Evolutionary conservation across 2,797 vertebrate species (phyloP).

Genomic region (Halcyon chelicuti): DNA sequence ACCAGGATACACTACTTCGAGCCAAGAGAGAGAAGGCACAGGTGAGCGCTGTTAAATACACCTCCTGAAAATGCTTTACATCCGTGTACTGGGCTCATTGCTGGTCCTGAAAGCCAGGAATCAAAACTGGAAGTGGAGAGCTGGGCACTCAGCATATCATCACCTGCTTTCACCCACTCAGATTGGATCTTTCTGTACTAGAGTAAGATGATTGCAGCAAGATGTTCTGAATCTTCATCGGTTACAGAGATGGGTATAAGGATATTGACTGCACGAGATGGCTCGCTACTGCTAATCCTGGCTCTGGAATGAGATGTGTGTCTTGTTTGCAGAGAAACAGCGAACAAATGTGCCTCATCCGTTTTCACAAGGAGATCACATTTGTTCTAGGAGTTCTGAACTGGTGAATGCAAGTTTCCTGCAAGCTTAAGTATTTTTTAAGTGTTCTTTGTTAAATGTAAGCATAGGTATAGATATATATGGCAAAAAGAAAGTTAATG

Average conservation of each 20-base stretch:
- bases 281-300: not conserved
- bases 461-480: not conserved
- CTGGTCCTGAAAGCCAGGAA: not conserved
- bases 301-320: not conserved
- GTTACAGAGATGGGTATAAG: not conserved
- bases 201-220: not conserved
- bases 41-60: slow-evolving; percentile 74
- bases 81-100: not conserved
- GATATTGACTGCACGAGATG: not conserved
- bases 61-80: not conserved
- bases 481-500: not conserved
- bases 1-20: slow-evolving; percentile 92
- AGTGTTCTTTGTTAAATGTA: not conserved
- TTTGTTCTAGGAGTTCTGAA: not conserved
- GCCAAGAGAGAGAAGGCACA: slow-evolving; percentile 95
- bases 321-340: not conserved
- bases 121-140: not conserved
- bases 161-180: not conserved
- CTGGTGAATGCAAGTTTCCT: not conserved
- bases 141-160: not conserved
- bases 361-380: not conserved
- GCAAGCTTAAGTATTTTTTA: not conserved
- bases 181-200: not conserved
- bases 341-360: not conserved
- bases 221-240: not conserved